Evolutionary conservation across 2,113 vertebrate genomes (phyloP), one percentile per base, ranked within the genome.

Genomic region (Anarhynchus alexandrinus): DNA sequence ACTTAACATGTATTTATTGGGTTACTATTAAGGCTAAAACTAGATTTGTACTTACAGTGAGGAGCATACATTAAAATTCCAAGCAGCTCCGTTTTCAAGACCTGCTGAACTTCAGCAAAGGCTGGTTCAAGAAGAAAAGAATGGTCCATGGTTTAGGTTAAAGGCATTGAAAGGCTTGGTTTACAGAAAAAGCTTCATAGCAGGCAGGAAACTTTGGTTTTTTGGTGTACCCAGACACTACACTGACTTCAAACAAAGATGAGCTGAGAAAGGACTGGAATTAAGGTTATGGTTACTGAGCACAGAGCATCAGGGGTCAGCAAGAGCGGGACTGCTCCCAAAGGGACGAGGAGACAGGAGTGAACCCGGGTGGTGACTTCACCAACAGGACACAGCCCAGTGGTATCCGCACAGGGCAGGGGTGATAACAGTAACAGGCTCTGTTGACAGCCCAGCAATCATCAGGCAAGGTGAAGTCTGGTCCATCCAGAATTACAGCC

Each of bases 401-500:
- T 7, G 4, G 3, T 1, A 10, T 6, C 42, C 1, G 1, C 20
- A 34, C 45, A 64, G 54, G 15, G 25, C n/a, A 67, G 34, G 20
- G 19, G 2, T 34, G 40, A 36, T 19, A 18, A 7, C 59, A n/a
- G 16, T 27, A 55, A n/a, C 0, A 18, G 45, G 25, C 13, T 79
- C 43, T 70, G n/a, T 38, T 79, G 55, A 34, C 26, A 78, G 29
- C 16, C 18, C 40, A 57, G 19, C 19, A 69, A 1, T 34, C 1
- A 0, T 14, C 59, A 73, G 8, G 9, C 19, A 40, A 22, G 8
- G 23, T 40, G 22, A 32, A n/a, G 1, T 26, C 42, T 67, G 45
- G 5, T 47, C 22, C 30, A 12, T 64, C 15, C 14, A 42, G 38
- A 19, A 40, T 10, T 4, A 20, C 13, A 90, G 20, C 9, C 80